Evolutionary conservation across 64 coral and sea anemone genomes (phyloP).

Genomic region (Hydrozoanthus tunicans): DNA sequence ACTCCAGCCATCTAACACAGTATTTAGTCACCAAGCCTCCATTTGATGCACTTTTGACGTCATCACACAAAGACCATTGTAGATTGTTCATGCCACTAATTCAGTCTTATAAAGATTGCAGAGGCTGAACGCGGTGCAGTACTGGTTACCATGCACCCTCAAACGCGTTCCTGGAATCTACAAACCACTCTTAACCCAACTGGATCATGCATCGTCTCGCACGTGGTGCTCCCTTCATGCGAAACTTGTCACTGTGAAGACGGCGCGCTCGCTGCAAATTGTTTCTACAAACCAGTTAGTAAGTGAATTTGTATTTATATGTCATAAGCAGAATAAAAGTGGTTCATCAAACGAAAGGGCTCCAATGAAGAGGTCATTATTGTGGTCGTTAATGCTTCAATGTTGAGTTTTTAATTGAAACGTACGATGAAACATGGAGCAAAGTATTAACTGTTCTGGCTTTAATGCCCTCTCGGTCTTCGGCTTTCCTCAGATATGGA

Average conservation of each 20-base stretch:
- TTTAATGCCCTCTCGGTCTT: too few species aligned
- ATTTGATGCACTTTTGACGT: not conserved
- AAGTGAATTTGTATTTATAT: not conserved
- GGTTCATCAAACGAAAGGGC: too few species aligned
- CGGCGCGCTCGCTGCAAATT: constrained; percentile 18
- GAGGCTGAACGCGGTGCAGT: constrained; percentile 47
- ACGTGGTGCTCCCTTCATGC: constrained; percentile 39
- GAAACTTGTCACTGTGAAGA: constrained; percentile 24
- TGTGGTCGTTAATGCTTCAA: too few species aligned
- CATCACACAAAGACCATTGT: not conserved
- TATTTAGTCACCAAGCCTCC: not conserved
- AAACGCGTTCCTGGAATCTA: constrained; percentile 35
- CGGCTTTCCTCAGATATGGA: too few species aligned
- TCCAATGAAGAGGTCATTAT: not conserved
- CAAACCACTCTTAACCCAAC: constrained; percentile 17
- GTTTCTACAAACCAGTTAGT: constrained; percentile 23
- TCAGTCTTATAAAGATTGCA: constrained; percentile 27
- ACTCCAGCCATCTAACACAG: too few species aligned
- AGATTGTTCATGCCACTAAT: not conserved
- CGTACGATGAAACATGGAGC: too few species aligned
- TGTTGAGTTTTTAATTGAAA: too few species aligned
- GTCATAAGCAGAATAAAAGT: too few species aligned
- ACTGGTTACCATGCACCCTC: constrained; percentile 68
- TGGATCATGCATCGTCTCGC: not conserved
- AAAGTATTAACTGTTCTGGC: too few species aligned